Evolutionary conservation across 2,888 invertebrate genomes (phyloP), one percentile per base, ranked within the genome.

Genomic region (Tyria jacobaeae): DNA sequence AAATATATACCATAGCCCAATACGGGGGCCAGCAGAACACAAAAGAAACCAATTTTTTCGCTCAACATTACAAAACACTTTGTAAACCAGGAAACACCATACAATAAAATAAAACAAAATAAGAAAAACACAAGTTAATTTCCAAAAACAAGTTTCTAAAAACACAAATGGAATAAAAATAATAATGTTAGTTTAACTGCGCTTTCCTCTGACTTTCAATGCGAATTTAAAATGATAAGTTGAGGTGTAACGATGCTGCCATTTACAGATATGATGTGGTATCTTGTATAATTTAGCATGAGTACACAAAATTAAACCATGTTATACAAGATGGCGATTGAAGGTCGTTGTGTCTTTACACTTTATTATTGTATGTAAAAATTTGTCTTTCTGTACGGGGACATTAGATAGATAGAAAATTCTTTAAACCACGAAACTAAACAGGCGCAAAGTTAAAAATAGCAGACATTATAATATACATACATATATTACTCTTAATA

Each of bases 1-100:
- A 87, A 54, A 59, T 87, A 88, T 7, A 81, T 5, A 2, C 81
- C 9, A 59, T 88, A 88, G 9, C 79, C 76, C 0, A 85, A 47
- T 4, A 87, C 62, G 0, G 88, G 88, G 35, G 81, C 77, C 3
- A 86, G 61, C 49, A 86, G 68, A 4, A 87, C 78, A 62, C 80
- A 84, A 10, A 85, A 37, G 1, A 87, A 44, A 35, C 84, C 86
- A 0, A 75, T 34, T 3, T 78, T 62, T 34, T 84, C 79, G 0
- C 64, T 48, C 0, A 75, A 55, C 82, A 86, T 82, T 62, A 60
- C 17, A 35, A 24, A n/a, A 39, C 25, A 48, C 37, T 39, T 17
- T 15, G 17, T 15, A 12, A 17, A 25, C 27, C 6, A 31, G 7
- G 27, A 7, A 4, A 31, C 4, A 31, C 27, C 7, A 31, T n/a